These are phyloP conservation scores for Papilio helenus DNA, from an alignment of 1,140 invertebrate species.

Conservation along the genomic window DNA sequence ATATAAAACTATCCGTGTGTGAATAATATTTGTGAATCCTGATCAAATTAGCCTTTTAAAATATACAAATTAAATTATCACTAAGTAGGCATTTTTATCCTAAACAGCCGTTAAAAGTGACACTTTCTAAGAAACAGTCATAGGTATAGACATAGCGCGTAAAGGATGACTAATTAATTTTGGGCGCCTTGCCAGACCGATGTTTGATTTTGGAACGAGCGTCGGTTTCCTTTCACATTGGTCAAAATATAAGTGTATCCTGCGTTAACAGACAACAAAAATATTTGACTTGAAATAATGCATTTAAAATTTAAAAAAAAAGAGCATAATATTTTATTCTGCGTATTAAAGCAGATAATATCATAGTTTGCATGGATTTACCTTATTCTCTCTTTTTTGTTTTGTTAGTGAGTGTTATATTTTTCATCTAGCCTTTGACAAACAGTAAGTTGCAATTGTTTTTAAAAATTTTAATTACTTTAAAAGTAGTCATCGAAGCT, in stretches of 20 bases:
- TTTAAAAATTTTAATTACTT: no score
- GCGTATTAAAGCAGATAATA: background rate
- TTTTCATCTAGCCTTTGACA: no score
- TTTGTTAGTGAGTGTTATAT: no score
- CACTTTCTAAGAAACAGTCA: constrained; percentile 58
- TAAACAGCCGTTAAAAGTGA: constrained; percentile 42
- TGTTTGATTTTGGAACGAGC: constrained; percentile 66
- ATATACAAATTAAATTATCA: background rate
- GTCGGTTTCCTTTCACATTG: constrained; percentile 38
- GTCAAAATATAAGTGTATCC: background rate
- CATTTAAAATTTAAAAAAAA: constrained; percentile 46
- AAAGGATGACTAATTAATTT: constrained; percentile 77
- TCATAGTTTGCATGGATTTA: no score
- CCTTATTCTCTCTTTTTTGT: no score
- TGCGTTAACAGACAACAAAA: background rate
- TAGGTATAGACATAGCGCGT: constrained; percentile 56
- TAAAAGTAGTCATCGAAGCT: no score
- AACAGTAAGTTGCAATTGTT: no score
- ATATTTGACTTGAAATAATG: constrained; percentile 28
- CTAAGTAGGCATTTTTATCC: constrained; percentile 31
- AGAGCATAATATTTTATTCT: constrained; percentile 29
- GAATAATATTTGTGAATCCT: background rate
- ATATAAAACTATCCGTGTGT: background rate
- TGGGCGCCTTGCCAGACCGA: constrained; percentile 68
- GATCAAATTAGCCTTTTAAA: background rate